Evolutionary conservation across 2,888 invertebrate species (phyloP).

Genomic region (Stictocephala bisonia): DNA sequence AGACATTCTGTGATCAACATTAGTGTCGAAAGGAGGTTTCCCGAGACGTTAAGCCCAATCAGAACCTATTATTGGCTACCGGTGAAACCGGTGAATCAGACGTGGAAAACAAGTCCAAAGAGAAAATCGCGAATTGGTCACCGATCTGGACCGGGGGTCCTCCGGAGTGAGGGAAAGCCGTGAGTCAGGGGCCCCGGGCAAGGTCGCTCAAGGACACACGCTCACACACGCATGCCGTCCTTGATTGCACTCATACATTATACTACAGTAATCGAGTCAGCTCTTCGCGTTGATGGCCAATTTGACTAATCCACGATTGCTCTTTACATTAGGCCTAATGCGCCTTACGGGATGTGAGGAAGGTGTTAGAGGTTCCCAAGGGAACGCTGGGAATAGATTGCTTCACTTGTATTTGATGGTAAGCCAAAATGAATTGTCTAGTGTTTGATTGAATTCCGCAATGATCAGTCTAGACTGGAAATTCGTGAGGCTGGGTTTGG

Average conservation of each 20-base stretch:
- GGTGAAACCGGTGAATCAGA: not conserved
- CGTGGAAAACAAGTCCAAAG: not conserved
- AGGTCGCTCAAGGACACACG: not conserved
- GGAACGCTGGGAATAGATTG: not conserved
- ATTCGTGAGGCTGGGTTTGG: too few relatives aligned
- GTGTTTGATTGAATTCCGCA: too few relatives aligned
- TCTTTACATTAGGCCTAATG: constrained; percentile 20
- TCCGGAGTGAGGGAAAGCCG: not conserved
- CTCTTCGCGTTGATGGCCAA: constrained; percentile 18
- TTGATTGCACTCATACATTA: constrained; percentile 31
- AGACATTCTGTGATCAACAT: too few relatives aligned
- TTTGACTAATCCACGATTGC: constrained; percentile 32
- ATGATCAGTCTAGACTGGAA: too few relatives aligned
- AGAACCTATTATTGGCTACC: not conserved
- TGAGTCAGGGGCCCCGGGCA: not conserved
- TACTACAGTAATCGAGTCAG: not conserved
- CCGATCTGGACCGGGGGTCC: not conserved
- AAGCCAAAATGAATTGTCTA: too few relatives aligned
- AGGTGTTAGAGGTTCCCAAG: not conserved
- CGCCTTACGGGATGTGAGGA: constrained; percentile 22
- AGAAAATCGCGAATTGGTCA: not conserved
- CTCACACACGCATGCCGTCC: not conserved
- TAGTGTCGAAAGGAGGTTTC: not conserved
- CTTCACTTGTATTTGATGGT: not conserved
- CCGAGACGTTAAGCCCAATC: not conserved